These are phyloP conservation scores for Myripristis murdjan DNA, from an alignment of 2,797 vertebrate genomes.

Conservation along the genomic window DNA sequence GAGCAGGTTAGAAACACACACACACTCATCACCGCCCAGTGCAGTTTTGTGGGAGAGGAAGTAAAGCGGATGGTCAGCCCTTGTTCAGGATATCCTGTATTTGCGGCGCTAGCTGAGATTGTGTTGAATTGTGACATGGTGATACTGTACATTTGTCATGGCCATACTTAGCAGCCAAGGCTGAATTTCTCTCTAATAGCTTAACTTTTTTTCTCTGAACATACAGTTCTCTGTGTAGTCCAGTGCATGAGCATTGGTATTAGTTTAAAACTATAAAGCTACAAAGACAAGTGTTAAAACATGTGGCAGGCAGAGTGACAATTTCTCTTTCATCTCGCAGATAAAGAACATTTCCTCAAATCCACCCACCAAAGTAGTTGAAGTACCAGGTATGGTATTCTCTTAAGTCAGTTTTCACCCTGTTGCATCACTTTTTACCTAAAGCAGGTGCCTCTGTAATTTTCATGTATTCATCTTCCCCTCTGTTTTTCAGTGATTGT, in stretches of 20 bases:
- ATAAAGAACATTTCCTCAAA: conserved; percentile 70
- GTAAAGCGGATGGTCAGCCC: conserved; percentile 34
- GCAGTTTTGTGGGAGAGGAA: conserved; percentile 67
- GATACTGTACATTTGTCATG: conserved; percentile 44
- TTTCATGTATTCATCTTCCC: accelerated
- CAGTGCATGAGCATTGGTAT: neutral
- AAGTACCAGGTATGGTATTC: conserved; percentile 75
- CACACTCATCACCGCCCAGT: neutral
- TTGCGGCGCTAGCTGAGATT: conserved; percentile 39
- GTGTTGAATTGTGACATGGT: conserved; percentile 19
- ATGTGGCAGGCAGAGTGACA: neutral
- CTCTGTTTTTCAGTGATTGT: conserved; percentile 64
- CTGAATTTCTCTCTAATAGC: too few species aligned
- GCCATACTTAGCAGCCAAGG: neutral
- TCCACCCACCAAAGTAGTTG: conserved; percentile 64
- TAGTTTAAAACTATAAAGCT: neutral
- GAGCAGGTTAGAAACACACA: conserved; percentile 85
- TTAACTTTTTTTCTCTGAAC: too few species aligned
- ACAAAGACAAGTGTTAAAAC: too few species aligned
- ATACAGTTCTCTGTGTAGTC: neutral
- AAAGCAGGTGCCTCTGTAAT: neutral
- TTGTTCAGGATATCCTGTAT: conserved; percentile 87
- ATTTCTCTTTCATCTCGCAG: conserved; percentile 53
- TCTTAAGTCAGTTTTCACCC: neutral
- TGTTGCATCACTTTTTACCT: neutral